A percentile compares a stretch with the other conserved stretches of the same genome.
Evolutionary conservation across 2,113 vertebrate species (phyloP).

Genomic region (Solenodon paradoxus): DNA sequence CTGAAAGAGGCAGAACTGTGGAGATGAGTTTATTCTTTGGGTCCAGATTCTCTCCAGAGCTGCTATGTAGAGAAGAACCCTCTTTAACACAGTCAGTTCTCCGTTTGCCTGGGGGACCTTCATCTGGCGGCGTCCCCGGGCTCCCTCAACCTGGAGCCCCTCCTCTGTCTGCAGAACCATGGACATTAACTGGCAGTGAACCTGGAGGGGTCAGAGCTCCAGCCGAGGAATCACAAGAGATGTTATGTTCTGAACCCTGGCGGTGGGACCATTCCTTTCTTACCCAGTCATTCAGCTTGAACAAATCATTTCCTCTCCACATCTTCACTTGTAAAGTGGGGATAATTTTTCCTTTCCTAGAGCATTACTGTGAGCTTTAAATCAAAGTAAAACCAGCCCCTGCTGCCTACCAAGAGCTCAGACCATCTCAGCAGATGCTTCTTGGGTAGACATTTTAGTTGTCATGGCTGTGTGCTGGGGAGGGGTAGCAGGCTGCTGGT

Average conservation of each 20-base stretch:
- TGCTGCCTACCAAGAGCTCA: not conserved
- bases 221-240: not conserved
- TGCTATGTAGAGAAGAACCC: not conserved
- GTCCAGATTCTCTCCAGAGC: not conserved
- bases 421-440: not conserved
- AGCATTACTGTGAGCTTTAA: fast-evolving
- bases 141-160: not conserved
- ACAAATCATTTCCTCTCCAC: not conserved
- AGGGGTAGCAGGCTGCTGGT: not conserved
- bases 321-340: not conserved
- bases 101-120: not conserved
- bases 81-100: fast-evolving
- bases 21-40: not conserved
- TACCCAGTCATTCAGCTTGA: not conserved
- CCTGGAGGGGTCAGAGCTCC: not conserved
- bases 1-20: not conserved
- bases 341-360: not conserved
- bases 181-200: not conserved
- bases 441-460: not conserved
- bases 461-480: not conserved
- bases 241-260: not conserved
- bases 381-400: not conserved
- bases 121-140: not conserved
- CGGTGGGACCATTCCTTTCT: fast-evolving
- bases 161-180: not conserved